Conservation (phyloP, 2,888 invertebrate genomes). For the Tubiluchus corallicola region DNA sequence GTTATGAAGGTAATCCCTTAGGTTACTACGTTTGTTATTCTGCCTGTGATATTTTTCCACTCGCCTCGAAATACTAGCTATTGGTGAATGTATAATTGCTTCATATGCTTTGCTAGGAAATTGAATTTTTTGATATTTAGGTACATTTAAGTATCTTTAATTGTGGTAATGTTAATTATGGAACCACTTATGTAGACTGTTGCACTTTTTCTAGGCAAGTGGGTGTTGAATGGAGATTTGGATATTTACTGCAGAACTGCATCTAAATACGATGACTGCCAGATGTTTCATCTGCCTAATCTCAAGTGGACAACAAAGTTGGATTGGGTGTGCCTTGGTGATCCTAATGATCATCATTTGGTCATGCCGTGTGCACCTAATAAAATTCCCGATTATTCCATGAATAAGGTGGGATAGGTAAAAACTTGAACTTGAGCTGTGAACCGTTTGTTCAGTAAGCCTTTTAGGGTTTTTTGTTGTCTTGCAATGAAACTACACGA, state of each 20-base stretch:
- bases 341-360: slow-evolving; percentile 85
- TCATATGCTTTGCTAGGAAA: too few species aligned
- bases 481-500: too few species aligned
- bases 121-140: not conserved
- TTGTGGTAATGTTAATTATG: not conserved
- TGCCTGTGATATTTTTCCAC: too few species aligned
- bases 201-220: slow-evolving; percentile 36
- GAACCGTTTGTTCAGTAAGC: too few species aligned
- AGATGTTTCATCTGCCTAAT: slow-evolving; percentile 72
- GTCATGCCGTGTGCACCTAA: slow-evolving; percentile 90
- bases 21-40: too few species aligned
- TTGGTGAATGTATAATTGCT: too few species aligned
- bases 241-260: slow-evolving; percentile 90
- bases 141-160: slow-evolving; percentile 1
- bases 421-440: slow-evolving; percentile 6
- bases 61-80: too few species aligned
- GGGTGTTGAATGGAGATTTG: slow-evolving; percentile 75
- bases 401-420: slow-evolving; percentile 59
- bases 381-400: slow-evolving; percentile 85
- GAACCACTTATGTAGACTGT: slow-evolving; percentile 11
- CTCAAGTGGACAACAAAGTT: slow-evolving; percentile 63
- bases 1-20: too few species aligned
- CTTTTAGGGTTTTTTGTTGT: too few species aligned
- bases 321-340: slow-evolving; percentile 76
- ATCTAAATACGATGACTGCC: slow-evolving; percentile 95